Evolutionary conservation across 2,113 vertebrate genomes (phyloP), one percentile per base, ranked within the genome.

Genomic region (Mus spicilegus): DNA sequence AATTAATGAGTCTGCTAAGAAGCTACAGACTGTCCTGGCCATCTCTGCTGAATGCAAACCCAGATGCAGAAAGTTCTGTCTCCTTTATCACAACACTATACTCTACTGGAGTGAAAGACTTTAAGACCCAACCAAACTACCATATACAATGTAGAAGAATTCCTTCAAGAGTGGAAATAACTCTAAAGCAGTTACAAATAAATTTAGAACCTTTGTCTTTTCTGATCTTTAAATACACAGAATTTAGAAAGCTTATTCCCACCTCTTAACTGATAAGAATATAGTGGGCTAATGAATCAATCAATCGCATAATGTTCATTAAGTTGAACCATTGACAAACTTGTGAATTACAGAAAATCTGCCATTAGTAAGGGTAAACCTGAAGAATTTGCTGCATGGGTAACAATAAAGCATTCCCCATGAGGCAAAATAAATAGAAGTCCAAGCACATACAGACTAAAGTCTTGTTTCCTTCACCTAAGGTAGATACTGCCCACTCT

Each of bases 1-100:
- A n/a, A 72, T 80, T 72, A 88, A 88, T 54, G 42, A 95, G 58
- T 54, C 13, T 70, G 22, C n/a, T 49, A 73, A 89, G 70, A 95
- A 91, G 39, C 61, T 58, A 75, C 2, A 56, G 39, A 95, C 77
- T 36, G 16, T 75, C 69, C 76, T 26, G 26, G 20, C n/a, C 30
- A 77, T 58, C 58, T 89, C 56, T 75, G 70, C 61, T 33, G 26
- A 80, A 75, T 28, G 0, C 22, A 85, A 89, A 90, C 4, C 2
- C 46, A 81, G 87, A 82, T 5, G 19, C 78, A 95, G 58, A 54
- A 95, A 96, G 63, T 7, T 46, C 6, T n/a, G 63, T 78, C 72
- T 91, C 67, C 67, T 81, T 85, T 36, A 69, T 28, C 5, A 76
- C 22, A 85, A 49, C 33, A 46, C 73, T 89, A 75, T 81, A 16